phyloP scores from a whole-genome alignment of 2,797 vertebrate species.

The Karalla daura region DNA sequence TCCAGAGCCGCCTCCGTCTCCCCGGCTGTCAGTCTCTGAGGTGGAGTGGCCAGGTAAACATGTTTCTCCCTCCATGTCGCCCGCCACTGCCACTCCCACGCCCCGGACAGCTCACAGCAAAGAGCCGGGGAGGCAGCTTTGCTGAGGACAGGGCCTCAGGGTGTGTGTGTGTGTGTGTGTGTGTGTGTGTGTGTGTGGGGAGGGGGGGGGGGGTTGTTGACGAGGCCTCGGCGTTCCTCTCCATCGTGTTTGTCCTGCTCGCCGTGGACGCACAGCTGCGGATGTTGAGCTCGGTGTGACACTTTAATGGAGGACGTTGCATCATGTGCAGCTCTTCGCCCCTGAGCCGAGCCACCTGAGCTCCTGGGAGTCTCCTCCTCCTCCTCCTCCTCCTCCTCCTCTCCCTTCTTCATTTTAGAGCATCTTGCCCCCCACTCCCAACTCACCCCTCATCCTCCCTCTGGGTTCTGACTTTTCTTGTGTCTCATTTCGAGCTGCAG shows the following conservation, averaged over 20 bases:
- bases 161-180: no score
- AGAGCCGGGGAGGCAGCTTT: neutral
- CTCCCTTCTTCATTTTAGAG: slow-evolving; percentile 15
- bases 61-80: slow-evolving; percentile 54
- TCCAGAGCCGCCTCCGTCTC: slow-evolving; percentile 70
- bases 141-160: neutral
- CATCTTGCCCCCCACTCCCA: no score
- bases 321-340: slow-evolving; percentile 74
- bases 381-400: slow-evolving; percentile 17
- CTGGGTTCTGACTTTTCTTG: no score
- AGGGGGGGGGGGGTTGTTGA: neutral
- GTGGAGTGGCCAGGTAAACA: slow-evolving; percentile 87
- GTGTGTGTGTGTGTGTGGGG: no score
- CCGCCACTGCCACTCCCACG: no score
- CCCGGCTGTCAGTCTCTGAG: slow-evolving; percentile 84
- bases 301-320: slow-evolving; percentile 66
- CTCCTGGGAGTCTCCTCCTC: slow-evolving; percentile 67
- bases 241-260: no score
- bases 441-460: no score
- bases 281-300: slow-evolving; percentile 56
- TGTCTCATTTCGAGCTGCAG: no score
- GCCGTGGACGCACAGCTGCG: slow-evolving; percentile 41
- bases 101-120: slow-evolving; percentile 61
- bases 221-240: no score
- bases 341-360: slow-evolving; percentile 71